A percentile compares a stretch with the other conserved stretches of the same genome.
These are phyloP conservation scores for Engystomops pustulosus DNA, from an alignment of 2,113 vertebrate species.

Conservation along the genomic window DNA sequence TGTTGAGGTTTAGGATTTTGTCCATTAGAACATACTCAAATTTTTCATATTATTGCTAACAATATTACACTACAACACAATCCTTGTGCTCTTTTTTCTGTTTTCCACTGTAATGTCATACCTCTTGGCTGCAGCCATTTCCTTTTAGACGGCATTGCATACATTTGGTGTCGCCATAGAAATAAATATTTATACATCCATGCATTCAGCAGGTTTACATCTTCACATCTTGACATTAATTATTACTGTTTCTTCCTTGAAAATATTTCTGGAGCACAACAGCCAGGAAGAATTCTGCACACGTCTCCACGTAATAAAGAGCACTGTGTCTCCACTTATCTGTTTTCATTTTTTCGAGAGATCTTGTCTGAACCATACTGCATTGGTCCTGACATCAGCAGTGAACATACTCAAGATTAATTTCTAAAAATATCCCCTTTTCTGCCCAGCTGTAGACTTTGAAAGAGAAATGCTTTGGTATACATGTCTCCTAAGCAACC, in stretches of 20 bases:
- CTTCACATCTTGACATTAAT: neutral
- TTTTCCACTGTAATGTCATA: too few species aligned
- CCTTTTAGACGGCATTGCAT: slow-evolving; percentile 8
- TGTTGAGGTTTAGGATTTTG: too few species aligned
- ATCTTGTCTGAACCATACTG: slow-evolving; percentile 7
- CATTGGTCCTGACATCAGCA: slow-evolving; percentile 46
- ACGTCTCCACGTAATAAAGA: neutral
- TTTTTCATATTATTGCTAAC: too few species aligned
- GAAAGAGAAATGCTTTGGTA: slow-evolving; percentile 33
- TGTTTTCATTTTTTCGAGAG: slow-evolving; percentile 16
- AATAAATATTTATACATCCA: slow-evolving; percentile 4
- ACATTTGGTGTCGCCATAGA: slow-evolving; percentile 14
- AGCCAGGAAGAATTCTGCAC: neutral
- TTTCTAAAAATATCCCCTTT: slow-evolving; percentile 44
- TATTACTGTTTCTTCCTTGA: slow-evolving; percentile 24
- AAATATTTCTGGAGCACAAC: neutral
- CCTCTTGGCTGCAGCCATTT: neutral
- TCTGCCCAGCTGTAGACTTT: slow-evolving; percentile 45
- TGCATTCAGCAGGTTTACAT: neutral
- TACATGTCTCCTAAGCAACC: slow-evolving; percentile 21
- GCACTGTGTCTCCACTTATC: neutral
- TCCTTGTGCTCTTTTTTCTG: too few species aligned
- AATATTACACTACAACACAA: too few species aligned
- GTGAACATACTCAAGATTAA: slow-evolving; percentile 19
- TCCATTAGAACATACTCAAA: too few species aligned